These are phyloP conservation scores for Pantala flavescens DNA, from an alignment of 1,140 invertebrate genomes.

Conservation along the genomic window DNA sequence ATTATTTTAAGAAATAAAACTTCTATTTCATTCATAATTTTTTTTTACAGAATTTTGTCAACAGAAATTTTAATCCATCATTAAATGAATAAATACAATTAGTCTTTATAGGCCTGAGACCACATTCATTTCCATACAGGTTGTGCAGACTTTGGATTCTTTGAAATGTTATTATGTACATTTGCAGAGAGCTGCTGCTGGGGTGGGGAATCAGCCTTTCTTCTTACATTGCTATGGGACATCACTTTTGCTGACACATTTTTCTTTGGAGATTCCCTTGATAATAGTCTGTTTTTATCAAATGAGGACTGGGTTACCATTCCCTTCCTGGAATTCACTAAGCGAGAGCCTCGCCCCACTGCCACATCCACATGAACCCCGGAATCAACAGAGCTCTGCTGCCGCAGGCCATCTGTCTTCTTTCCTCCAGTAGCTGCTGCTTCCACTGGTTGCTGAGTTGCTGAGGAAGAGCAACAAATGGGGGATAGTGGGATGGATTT, in stretches of 20 bases:
- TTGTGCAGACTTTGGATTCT: slow-evolving; percentile 6
- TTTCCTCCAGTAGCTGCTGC: slow-evolving; percentile 13
- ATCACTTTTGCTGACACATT: background rate
- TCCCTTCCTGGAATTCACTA: background rate
- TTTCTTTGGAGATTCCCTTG: slow-evolving; percentile 1
- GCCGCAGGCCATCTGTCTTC: slow-evolving; percentile 19
- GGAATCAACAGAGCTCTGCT: slow-evolving; percentile 19
- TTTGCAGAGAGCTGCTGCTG: background rate
- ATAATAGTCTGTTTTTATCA: background rate
- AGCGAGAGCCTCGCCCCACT: background rate
- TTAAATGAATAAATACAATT: background rate
- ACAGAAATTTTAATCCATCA: background rate
- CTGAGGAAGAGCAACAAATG: slow-evolving; percentile 13
- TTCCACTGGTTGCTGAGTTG: slow-evolving; percentile 1
- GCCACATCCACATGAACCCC: slow-evolving; percentile 12
- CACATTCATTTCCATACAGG: slow-evolving; percentile 1
- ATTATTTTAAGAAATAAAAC: background rate
- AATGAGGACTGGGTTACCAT: background rate
- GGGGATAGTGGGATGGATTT: background rate
- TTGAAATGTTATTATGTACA: slow-evolving; percentile 8
- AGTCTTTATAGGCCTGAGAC: slow-evolving; percentile 8
- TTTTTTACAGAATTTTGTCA: slow-evolving; percentile 4
- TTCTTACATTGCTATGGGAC: background rate
- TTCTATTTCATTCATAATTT: background rate
- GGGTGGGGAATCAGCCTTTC: background rate